Percentiles rank a stretch among this genome's conserved stretches.
Conservation (phyloP, 2,888 invertebrate genomes). For the Xanthia icteritia region DNA sequence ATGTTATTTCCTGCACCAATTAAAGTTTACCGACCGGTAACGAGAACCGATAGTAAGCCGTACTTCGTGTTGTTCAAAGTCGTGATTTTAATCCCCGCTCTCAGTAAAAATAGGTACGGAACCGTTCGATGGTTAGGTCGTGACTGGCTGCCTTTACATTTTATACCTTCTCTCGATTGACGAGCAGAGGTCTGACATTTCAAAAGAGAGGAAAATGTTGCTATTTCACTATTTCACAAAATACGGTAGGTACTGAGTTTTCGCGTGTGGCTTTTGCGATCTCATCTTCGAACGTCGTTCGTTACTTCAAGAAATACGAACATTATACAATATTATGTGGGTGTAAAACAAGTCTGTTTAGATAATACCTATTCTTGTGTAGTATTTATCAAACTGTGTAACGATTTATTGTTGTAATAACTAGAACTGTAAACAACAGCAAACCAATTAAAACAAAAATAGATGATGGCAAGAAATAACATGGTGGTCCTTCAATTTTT, state of each 20-base stretch:
- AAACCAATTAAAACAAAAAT: neutral
- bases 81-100: constrained; percentile 71
- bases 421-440: neutral
- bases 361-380: neutral
- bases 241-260: constrained; percentile 39
- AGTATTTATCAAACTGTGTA: neutral
- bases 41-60: constrained; percentile 44
- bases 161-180: constrained; percentile 53
- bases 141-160: constrained; percentile 61
- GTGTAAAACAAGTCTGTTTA: too few relatives aligned
- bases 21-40: constrained; percentile 2
- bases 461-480: too few relatives aligned
- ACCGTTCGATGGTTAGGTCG: constrained; percentile 67
- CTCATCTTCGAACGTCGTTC: constrained; percentile 2
- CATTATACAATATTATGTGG: neutral
- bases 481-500: neutral
- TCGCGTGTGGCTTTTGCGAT: constrained; percentile 8
- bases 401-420: neutral
- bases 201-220: constrained; percentile 41
- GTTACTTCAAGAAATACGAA: neutral
- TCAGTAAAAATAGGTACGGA: constrained; percentile 69
- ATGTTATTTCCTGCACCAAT: constrained; percentile 43
- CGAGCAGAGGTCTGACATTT: constrained; percentile 52
- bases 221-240: constrained; percentile 29
- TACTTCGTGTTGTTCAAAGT: constrained; percentile 55